These are phyloP conservation scores for Hassar affinis DNA, from an alignment of 2,113 vertebrate genomes.

Conservation along the genomic window DNA sequence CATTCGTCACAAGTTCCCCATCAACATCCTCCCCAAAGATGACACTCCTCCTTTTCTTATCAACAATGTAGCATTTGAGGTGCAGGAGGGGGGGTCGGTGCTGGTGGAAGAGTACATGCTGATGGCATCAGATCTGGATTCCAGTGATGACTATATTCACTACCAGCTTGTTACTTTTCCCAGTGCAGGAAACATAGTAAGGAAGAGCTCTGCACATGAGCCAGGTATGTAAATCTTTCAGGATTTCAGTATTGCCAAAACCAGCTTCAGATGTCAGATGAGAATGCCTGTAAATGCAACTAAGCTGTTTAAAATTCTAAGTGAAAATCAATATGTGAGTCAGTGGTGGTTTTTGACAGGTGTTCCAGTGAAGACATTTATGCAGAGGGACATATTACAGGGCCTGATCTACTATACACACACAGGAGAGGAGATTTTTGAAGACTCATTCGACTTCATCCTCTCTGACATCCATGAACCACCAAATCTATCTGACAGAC, in stretches of 20 bases:
- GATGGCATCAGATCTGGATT: slow-evolving; percentile 70
- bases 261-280: not conserved
- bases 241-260: not conserved
- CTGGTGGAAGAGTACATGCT: slow-evolving; percentile 60
- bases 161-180: slow-evolving; percentile 55
- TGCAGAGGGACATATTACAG: slow-evolving; percentile 72
- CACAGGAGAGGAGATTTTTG: slow-evolving; percentile 71
- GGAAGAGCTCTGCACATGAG: slow-evolving; percentile 55
- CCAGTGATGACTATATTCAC: slow-evolving; percentile 69
- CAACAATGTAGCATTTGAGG: slow-evolving; percentile 69
- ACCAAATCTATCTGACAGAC: slow-evolving; percentile 71
- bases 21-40: slow-evolving; percentile 70
- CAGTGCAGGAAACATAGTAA: slow-evolving; percentile 61
- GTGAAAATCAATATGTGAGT: not conserved
- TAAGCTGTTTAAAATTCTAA: not conserved
- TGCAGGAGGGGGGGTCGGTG: slow-evolving; percentile 64
- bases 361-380: slow-evolving; percentile 62
- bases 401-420: slow-evolving; percentile 72
- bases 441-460: slow-evolving; percentile 71
- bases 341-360: slow-evolving; percentile 51
- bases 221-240: slow-evolving; percentile 54
- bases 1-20: slow-evolving; percentile 69
- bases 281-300: not conserved
- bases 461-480: slow-evolving; percentile 72
- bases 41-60: slow-evolving; percentile 70